Conservation (phyloP, 2,113 vertebrate species). For the Megaceryle torquata region DNA sequence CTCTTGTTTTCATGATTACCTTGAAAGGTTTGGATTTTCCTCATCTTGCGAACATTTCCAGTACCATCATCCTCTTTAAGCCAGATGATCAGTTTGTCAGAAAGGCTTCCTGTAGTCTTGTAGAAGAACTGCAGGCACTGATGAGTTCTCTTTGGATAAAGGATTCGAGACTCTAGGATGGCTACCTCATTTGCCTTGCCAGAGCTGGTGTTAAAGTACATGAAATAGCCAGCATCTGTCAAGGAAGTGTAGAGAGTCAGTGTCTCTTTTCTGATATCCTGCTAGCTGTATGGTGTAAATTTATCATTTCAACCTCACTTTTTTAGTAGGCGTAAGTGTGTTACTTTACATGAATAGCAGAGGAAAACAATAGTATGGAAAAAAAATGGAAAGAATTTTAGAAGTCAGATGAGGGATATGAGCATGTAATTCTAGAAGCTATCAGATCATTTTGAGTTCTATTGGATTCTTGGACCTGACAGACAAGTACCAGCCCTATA, state of each 20-base stretch:
- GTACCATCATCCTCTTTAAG: conserved; percentile 84
- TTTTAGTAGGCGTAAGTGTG: neutral
- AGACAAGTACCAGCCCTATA: neutral
- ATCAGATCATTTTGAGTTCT: neutral
- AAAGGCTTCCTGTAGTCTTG: conserved; percentile 81
- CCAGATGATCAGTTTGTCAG: conserved; percentile 85
- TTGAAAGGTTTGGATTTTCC: conserved; percentile 80
- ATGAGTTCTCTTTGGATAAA: conserved; percentile 85
- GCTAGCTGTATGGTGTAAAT: neutral
- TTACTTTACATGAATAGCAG: neutral
- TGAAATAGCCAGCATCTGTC: conserved; percentile 83
- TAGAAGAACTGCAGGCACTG: conserved; percentile 95
- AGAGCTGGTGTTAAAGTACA: conserved; percentile 78
- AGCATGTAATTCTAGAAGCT: neutral
- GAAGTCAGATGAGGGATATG: neutral
- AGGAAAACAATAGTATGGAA: neutral
- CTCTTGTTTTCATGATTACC: conserved; percentile 69
- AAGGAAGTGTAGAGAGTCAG: neutral
- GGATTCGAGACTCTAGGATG: conserved; percentile 85
- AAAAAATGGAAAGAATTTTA: neutral
- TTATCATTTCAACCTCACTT: neutral
- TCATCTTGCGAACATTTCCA: conserved; percentile 77
- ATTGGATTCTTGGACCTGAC: neutral
- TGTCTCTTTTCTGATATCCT: neutral
- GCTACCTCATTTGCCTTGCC: conserved; percentile 76